phyloP scores from a whole-genome alignment of 2,113 vertebrate genomes.

The Nothobranchius kuhntae region DNA sequence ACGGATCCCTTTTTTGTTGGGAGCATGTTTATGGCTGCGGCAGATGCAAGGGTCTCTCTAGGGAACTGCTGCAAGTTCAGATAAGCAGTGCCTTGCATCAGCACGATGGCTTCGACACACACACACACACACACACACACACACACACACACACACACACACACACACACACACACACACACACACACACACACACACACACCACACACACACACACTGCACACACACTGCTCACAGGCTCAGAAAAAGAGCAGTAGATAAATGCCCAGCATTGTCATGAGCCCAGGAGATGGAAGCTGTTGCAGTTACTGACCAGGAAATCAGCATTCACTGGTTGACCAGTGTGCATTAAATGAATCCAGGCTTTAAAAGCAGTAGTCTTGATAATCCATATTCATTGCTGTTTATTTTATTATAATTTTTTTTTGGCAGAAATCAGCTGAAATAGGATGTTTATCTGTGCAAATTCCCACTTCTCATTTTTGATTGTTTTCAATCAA shows the following conservation, averaged over 20 bases:
- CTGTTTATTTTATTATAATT: neutral
- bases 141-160: too few species aligned
- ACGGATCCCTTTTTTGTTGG: conserved; percentile 16
- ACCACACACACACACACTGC: too few species aligned
- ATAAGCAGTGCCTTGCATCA: conserved; percentile 52
- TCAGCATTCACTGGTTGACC: conserved; percentile 31
- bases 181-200: too few species aligned
- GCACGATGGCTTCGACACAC: conserved; percentile 2
- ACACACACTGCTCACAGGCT: neutral
- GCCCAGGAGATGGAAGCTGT: conserved; percentile 32
- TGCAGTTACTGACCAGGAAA: conserved; percentile 27
- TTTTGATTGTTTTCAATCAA: too few species aligned
- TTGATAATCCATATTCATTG: conserved; percentile 1
- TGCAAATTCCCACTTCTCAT: neutral
- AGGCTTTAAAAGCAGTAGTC: conserved; percentile 7
- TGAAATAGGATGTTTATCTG: neutral
- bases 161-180: neutral
- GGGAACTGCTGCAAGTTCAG: conserved; percentile 31
- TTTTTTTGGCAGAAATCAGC: neutral
- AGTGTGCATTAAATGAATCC: conserved; percentile 15
- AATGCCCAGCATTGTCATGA: conserved; percentile 48
- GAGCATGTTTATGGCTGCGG: conserved; percentile 18
- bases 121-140: neutral
- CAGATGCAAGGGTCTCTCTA: conserved; percentile 19
- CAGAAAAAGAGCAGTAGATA: conserved; percentile 29